Evolutionary conservation across 2,797 vertebrate species (phyloP).

Genomic region (Argyrosomus regius): DNA sequence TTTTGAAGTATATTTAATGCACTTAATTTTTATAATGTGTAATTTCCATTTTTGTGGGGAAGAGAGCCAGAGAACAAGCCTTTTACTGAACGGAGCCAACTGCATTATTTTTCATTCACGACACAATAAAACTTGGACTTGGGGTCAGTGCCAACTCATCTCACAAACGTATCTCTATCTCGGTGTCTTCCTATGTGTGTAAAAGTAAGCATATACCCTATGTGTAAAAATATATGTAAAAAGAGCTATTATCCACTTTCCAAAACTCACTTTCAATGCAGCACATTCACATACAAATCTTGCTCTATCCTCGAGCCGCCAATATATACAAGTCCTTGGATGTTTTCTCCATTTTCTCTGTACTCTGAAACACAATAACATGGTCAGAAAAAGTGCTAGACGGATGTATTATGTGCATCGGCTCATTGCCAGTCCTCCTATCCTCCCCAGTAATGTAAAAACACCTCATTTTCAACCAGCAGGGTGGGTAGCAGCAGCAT

Average conservation of each 20-base stretch:
- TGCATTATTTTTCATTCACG: conserved; percentile 25
- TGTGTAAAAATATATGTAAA: neutral
- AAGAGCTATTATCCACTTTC: conserved; percentile 1
- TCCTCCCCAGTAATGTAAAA: conserved; percentile 47
- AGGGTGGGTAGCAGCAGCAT: conserved; percentile 27
- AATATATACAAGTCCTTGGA: conserved; percentile 13
- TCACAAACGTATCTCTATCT: conserved; percentile 1
- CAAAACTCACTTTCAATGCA: conserved; percentile 25
- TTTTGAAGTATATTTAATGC: conserved; percentile 16
- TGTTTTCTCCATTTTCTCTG: conserved; percentile 27
- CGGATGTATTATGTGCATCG: conserved; percentile 23
- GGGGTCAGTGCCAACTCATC: conserved; percentile 28
- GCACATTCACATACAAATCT: conserved; percentile 17
- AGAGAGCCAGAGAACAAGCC: neutral
- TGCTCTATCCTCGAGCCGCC: neutral
- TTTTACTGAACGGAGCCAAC: conserved; percentile 2
- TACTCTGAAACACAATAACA: conserved; percentile 18
- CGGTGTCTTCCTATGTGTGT: neutral
- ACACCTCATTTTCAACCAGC: conserved; percentile 43
- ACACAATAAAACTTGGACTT: conserved; percentile 10
- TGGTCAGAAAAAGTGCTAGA: conserved; percentile 44
- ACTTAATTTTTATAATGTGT: neutral
- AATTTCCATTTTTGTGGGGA: conserved; percentile 17
- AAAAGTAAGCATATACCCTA: neutral
- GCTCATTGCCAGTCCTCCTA: conserved; percentile 26